Evolutionary conservation across 2,113 vertebrate species (phyloP).

Genomic region (Motacilla alba): DNA sequence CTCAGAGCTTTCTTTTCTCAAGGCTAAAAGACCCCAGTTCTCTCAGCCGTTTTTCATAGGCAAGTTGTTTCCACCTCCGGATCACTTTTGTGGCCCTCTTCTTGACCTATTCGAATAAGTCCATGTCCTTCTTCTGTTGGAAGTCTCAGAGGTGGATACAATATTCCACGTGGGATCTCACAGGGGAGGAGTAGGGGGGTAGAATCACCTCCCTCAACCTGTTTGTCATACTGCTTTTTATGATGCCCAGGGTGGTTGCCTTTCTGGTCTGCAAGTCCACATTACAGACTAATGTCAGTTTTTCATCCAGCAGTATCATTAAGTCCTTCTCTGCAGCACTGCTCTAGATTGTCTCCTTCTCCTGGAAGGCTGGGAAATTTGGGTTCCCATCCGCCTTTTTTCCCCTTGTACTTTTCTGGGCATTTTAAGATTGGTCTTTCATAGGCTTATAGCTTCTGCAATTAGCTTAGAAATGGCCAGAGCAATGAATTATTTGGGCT

Average conservation of each 20-base stretch:
- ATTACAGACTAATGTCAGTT: background rate
- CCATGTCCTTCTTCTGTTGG: background rate
- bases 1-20: background rate
- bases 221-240: background rate
- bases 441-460: background rate
- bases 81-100: background rate
- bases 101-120: background rate
- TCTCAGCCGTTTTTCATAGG: background rate
- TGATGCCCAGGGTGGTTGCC: background rate
- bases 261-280: background rate
- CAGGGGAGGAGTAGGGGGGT: rapidly evolving
- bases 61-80: background rate
- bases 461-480: background rate
- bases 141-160: background rate
- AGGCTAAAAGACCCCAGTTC: rapidly evolving
- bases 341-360: background rate
- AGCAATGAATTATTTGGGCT: background rate
- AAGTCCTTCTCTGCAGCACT: background rate
- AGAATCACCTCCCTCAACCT: rapidly evolving
- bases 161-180: background rate
- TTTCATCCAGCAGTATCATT: background rate
- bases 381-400: background rate
- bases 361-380: background rate
- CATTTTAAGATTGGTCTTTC: background rate
- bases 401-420: background rate